Percentiles rank a stretch among this genome's conserved stretches.
phyloP scores from a whole-genome alignment of 2,797 vertebrate genomes.

The Salarias fasciatus region DNA sequence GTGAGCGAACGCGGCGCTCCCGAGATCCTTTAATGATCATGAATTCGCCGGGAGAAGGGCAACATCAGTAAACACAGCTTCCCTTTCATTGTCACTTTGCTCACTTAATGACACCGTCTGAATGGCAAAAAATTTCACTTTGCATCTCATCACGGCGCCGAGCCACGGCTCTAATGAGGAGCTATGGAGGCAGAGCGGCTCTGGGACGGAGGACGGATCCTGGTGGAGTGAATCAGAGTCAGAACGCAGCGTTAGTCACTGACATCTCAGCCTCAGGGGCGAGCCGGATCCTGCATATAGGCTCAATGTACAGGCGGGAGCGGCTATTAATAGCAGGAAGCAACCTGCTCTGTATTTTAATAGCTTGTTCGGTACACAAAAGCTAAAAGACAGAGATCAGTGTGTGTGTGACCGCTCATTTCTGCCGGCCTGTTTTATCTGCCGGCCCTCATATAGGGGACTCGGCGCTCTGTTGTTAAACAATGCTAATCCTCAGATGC shows the following conservation, averaged over 20 bases:
- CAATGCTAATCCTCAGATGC: conserved; percentile 39
- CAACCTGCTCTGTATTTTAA: conserved; percentile 27
- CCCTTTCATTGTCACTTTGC: conserved; percentile 23
- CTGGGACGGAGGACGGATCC: conserved; percentile 40
- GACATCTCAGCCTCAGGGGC: conserved; percentile 50
- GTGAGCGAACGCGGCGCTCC: conserved; percentile 29
- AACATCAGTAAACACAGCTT: conserved; percentile 41
- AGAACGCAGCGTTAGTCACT: conserved; percentile 63
- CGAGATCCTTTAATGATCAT: conserved; percentile 40
- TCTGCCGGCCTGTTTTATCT: conserved; percentile 27
- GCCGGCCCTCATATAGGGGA: conserved; percentile 17
- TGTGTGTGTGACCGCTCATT: conserved; percentile 43
- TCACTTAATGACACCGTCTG: conserved; percentile 31
- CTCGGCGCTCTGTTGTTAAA: conserved; percentile 40
- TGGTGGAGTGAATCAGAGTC: conserved; percentile 71
- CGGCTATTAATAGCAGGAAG: conserved; percentile 63
- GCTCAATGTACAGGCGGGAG: conserved; percentile 28
- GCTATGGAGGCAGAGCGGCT: conserved; percentile 40
- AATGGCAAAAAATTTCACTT: conserved; percentile 40
- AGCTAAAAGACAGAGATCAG: conserved; percentile 41
- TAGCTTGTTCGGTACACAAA: conserved; percentile 33
- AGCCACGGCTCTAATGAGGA: conserved; percentile 62
- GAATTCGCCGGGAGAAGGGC: conserved; percentile 38
- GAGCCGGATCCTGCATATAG: conserved; percentile 38
- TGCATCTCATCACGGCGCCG: conserved; percentile 52